These are phyloP conservation scores for Apodemia mormo DNA, from an alignment of 2,888 invertebrate species.

Conservation along the genomic window DNA sequence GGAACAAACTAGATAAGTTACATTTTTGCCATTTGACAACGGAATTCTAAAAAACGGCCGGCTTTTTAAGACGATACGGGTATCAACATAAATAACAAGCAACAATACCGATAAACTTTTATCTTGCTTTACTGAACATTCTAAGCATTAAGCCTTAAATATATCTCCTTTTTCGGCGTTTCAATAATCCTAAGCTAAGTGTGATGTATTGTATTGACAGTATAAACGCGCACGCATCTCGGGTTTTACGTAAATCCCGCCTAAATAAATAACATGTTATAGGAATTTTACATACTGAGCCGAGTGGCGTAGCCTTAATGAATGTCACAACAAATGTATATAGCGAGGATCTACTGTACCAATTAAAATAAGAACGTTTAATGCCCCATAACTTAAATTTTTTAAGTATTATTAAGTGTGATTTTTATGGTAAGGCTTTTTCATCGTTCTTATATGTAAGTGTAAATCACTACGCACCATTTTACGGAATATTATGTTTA, in stretches of 20 bases:
- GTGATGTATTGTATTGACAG: conserved; percentile 61
- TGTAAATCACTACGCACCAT: no score
- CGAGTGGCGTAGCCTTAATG: background rate
- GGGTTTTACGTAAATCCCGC: background rate
- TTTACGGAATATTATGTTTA: no score
- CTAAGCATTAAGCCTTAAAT: conserved; percentile 53
- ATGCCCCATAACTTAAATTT: no score
- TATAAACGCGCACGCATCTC: conserved; percentile 48
- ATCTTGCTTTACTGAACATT: conserved; percentile 15
- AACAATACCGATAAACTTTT: conserved; percentile 12
- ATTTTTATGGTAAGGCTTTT: no score
- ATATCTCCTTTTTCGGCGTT: conserved; percentile 54
- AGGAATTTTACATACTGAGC: background rate
- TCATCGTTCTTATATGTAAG: no score
- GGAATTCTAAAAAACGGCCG: background rate
- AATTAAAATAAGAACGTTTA: no score
- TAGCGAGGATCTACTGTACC: no score
- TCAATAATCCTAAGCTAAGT: conserved; percentile 67
- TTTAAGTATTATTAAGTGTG: no score
- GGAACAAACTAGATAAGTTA: no score
- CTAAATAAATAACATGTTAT: conserved; percentile 2
- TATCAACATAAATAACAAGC: conserved; percentile 9
- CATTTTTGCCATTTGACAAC: no score
- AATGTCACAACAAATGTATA: background rate
- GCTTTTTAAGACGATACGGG: background rate